phyloP scores from a whole-genome alignment of 2,113 vertebrate species.

The Anoplopoma fimbria region DNA sequence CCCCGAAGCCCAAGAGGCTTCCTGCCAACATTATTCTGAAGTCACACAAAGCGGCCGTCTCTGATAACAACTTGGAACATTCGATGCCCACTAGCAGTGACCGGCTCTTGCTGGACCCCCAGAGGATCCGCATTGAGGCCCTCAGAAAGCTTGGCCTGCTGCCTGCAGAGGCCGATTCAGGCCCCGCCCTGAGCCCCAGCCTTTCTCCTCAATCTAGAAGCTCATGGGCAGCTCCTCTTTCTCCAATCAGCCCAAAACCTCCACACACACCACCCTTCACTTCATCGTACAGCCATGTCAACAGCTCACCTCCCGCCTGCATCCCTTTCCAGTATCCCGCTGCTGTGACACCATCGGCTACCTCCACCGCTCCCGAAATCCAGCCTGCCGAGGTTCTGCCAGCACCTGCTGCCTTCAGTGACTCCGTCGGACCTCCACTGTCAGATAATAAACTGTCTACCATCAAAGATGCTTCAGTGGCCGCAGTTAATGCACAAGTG shows the following conservation, averaged over 20 bases:
- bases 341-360: background rate
- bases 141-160: conserved; percentile 91
- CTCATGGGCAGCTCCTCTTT: conserved; percentile 51
- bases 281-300: background rate
- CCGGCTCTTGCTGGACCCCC: conserved; percentile 51
- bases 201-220: conserved; percentile 54
- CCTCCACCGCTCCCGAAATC: conserved; percentile 3
- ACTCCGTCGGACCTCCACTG: background rate
- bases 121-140: conserved; percentile 87
- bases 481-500: background rate
- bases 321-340: background rate
- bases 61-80: conserved; percentile 25
- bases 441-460: conserved; percentile 11
- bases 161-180: conserved; percentile 31
- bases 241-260: conserved; percentile 61
- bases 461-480: conserved; percentile 1
- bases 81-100: conserved; percentile 36
- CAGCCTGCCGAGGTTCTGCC: conserved; percentile 40
- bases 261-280: conserved; percentile 3
- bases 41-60: conserved; percentile 76
- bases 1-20: conserved; percentile 90
- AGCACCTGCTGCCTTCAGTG: conserved; percentile 65
- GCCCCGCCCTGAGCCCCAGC: conserved; percentile 50
- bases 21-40: conserved; percentile 92
- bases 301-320: background rate